phyloP scores from a whole-genome alignment of 2,888 invertebrate species.

The Meiosimyza decipiens region DNA sequence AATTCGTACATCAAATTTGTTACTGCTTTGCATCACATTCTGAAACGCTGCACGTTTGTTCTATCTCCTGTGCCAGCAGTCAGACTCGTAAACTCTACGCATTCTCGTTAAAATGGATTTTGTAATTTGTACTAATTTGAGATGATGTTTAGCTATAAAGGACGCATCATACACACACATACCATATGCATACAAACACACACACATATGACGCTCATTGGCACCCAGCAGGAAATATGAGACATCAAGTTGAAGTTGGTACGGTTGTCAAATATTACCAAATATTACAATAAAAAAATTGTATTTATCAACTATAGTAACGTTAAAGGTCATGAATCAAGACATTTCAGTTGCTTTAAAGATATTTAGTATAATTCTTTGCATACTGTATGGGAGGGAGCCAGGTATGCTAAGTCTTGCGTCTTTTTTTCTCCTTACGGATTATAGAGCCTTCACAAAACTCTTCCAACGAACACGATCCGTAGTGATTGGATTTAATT shows the following conservation, averaged over 20 bases:
- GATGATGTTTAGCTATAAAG: background rate
- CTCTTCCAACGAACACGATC: too few relatives aligned
- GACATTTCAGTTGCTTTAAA: background rate
- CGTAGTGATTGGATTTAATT: too few relatives aligned
- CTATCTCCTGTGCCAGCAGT: background rate
- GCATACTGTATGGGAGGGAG: too few relatives aligned
- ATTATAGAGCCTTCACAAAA: too few relatives aligned
- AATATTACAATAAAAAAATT: too few relatives aligned
- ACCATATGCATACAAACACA: background rate
- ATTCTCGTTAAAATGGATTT: constrained; percentile 21
- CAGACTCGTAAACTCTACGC: background rate
- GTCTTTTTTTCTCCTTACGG: too few relatives aligned
- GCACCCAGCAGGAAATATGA: background rate
- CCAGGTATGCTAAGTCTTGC: too few relatives aligned
- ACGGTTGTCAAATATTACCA: too few relatives aligned
- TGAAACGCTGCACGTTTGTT: background rate
- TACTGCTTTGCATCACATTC: background rate
- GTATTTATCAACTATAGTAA: too few relatives aligned
- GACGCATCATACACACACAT: background rate
- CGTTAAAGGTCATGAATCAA: too few relatives aligned
- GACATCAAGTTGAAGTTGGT: background rate
- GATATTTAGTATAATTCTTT: too few relatives aligned
- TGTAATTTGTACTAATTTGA: constrained; percentile 27
- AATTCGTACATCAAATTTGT: constrained; percentile 4
- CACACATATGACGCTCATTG: background rate